These are phyloP conservation scores for Tinamus major DNA, from an alignment of 2,797 vertebrate species.

Conservation along the genomic window DNA sequence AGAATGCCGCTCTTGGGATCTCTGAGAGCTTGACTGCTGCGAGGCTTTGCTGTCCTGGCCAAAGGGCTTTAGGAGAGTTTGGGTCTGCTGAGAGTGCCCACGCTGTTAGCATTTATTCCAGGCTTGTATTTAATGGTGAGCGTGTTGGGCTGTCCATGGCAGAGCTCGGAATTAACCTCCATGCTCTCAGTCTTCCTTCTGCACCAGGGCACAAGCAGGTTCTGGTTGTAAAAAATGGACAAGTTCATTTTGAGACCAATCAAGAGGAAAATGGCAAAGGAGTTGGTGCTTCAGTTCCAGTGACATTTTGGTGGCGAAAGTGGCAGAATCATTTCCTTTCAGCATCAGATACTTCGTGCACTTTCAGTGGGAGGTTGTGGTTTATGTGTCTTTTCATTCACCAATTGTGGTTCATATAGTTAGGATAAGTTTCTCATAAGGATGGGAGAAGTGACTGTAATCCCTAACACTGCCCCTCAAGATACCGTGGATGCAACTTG, in stretches of 20 bases:
- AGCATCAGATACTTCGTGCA: background rate
- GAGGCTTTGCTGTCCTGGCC: accelerated
- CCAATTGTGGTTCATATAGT: background rate
- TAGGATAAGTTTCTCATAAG: background rate
- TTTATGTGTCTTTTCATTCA: background rate
- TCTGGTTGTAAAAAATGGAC: background rate
- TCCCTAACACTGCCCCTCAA: background rate
- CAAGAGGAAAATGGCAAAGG: background rate
- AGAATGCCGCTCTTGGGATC: background rate
- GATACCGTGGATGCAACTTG: background rate
- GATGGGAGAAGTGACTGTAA: background rate
- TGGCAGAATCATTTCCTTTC: background rate
- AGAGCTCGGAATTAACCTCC: background rate
- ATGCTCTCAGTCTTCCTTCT: background rate
- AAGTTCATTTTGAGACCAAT: background rate
- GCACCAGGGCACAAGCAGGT: accelerated
- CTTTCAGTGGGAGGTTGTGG: background rate
- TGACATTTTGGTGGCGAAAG: background rate
- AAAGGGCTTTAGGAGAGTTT: background rate
- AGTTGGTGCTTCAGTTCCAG: background rate
- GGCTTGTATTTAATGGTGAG: background rate
- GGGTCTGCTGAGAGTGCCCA: background rate
- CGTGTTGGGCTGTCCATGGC: background rate
- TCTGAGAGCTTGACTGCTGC: background rate
- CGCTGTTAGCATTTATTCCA: background rate